These are phyloP conservation scores for Barypeithes pellucidus DNA, from an alignment of 2,888 invertebrate species.

Conservation along the genomic window DNA sequence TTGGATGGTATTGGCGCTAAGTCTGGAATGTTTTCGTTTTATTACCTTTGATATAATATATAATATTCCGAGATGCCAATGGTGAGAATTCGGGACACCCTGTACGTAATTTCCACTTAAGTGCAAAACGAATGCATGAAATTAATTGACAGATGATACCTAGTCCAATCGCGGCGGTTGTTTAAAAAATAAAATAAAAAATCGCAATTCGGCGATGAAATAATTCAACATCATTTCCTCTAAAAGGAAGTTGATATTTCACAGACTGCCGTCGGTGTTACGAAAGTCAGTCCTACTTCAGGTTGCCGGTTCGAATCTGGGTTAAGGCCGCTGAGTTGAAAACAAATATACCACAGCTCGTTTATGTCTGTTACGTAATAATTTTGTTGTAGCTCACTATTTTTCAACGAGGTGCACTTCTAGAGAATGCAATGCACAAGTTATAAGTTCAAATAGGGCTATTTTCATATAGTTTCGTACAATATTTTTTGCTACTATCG, in stretches of 20 bases:
- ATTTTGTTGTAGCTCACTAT: constrained; percentile 51
- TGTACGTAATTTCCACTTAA: too few species aligned
- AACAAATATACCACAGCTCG: constrained; percentile 51
- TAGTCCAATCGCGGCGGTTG: too few species aligned
- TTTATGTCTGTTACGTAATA: constrained; percentile 50
- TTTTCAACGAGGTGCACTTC: constrained; percentile 35
- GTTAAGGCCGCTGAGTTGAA: constrained; percentile 54
- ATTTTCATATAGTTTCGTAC: too few species aligned
- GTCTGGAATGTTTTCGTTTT: too few species aligned
- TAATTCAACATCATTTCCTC: constrained; percentile 44
- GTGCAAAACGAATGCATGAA: too few species aligned
- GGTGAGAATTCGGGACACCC: too few species aligned
- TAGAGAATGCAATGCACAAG: constrained; percentile 3
- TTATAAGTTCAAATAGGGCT: background rate
- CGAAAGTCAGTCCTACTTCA: constrained; percentile 55
- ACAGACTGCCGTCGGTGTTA: constrained; percentile 51
- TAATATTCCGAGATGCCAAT: too few species aligned
- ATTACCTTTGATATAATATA: too few species aligned
- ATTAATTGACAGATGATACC: too few species aligned
- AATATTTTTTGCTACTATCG: too few species aligned
- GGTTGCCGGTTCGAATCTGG: constrained; percentile 52
- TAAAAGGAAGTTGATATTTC: constrained; percentile 55
- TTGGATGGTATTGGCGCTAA: too few species aligned
- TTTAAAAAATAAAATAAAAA: background rate
- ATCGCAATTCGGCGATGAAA: background rate